These are phyloP conservation scores for Aix galericulata DNA, from an alignment of 2,113 vertebrate species.

Conservation along the genomic window DNA sequence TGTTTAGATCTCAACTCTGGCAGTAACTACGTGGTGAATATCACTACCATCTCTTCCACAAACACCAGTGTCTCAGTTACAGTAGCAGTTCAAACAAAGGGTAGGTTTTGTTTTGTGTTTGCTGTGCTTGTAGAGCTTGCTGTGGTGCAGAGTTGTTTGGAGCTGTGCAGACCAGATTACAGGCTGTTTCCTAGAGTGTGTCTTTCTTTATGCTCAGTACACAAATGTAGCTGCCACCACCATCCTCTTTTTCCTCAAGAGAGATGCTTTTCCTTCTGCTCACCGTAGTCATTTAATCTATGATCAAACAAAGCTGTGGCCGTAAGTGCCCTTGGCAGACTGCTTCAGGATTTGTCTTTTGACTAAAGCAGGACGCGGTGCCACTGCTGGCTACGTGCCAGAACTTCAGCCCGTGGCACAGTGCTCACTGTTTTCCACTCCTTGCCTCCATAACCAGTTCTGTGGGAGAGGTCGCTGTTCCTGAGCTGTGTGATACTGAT, in stretches of 20 bases:
- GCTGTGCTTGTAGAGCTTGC: background rate
- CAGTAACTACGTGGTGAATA: conserved; percentile 86
- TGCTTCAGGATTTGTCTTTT: background rate
- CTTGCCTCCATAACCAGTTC: background rate
- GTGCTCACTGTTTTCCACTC: background rate
- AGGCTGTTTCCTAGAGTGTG: background rate
- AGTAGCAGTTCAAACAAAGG: conserved; percentile 51
- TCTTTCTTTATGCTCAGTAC: background rate
- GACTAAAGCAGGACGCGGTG: background rate
- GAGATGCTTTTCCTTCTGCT: background rate
- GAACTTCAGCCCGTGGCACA: background rate
- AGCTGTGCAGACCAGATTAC: background rate
- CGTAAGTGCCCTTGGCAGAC: background rate
- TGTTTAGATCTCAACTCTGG: conserved; percentile 85
- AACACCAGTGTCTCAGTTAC: conserved; percentile 25
- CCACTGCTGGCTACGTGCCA: background rate
- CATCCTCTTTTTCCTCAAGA: background rate
- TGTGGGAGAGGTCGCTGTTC: background rate
- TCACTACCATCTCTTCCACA: conserved; percentile 77
- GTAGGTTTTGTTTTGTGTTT: conserved; percentile 28
- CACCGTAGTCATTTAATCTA: background rate
- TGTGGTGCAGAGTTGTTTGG: background rate
- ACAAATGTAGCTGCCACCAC: background rate
- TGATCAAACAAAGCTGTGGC: background rate
- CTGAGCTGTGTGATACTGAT: background rate